Base-by-base conservation (phyloP, 2,797 vertebrate genomes). In the Pelodytes ibericus region DNA sequence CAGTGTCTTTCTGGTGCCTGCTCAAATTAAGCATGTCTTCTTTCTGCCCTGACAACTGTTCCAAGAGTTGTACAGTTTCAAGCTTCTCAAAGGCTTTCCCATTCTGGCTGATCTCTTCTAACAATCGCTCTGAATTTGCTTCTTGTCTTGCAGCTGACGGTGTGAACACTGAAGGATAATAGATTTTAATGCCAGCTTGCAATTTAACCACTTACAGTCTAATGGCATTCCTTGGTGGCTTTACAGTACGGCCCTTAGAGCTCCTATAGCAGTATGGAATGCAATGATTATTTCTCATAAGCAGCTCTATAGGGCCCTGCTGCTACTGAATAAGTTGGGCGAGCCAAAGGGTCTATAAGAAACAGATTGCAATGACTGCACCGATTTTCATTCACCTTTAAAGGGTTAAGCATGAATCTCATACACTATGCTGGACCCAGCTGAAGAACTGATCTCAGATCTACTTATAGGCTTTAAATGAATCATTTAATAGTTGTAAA, bases 1-100 rank as follows among this genome's bases (percentile, higher is more conserved):
- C 76, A 73, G 64, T 57, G 64, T 79, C 44, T 78, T 74, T 79
- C 64, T 79, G 71, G 71, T 79, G 77, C 77, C 77, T 73, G 77
- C 71, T 68, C 58, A 79, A 79, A 79, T 79, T 73, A 79, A 62
- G 71, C 77, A 57, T 69, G 64, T 79, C 77, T 79, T 79, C 26
- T 73, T 74, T 63, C 58, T 24, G 22, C 26, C 71, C 71, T 79
- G 77, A 79, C 77, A 79, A 73, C 71, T 74, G 24, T 79, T 63
- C 71, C 65, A 68, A 64, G 71, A 69, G 57, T 74, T 79, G 51
- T 69, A 65, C 71, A 63, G 39, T 30, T 79, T 69, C 71, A 73
- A 73, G 64, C 77, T 69, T 65, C 77, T 73, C 77, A 74, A 74
- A 79, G 64, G 36, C 53, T 44, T 36, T 69, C 71, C 74, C 57